A percentile compares a stretch with the other conserved stretches of the same genome.
phyloP scores from a whole-genome alignment of 2,888 invertebrate species.

The Onchidella celtica region DNA sequence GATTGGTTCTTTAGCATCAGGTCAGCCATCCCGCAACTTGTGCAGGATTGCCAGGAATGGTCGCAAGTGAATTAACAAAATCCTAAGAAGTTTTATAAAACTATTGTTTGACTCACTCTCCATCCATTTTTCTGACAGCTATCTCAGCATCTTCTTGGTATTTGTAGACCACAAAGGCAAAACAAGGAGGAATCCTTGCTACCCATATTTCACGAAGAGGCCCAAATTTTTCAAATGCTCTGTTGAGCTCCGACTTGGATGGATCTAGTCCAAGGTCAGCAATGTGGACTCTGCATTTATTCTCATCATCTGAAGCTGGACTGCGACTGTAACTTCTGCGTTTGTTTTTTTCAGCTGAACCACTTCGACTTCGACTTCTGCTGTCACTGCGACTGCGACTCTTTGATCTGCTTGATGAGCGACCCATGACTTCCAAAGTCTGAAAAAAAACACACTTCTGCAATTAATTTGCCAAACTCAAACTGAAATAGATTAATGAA shows the following conservation, averaged over 20 bases:
- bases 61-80: too few relatives aligned
- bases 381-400: slow-evolving; percentile 52
- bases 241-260: slow-evolving; percentile 82
- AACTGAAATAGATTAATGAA: too few relatives aligned
- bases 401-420: slow-evolving; percentile 48
- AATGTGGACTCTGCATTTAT: slow-evolving; percentile 81
- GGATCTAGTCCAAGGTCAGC: slow-evolving; percentile 83
- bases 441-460: slow-evolving; percentile 11
- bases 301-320: slow-evolving; percentile 53
- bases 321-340: slow-evolving; percentile 59
- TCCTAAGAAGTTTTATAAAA: too few relatives aligned
- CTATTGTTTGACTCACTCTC: slow-evolving; percentile 86
- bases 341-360: slow-evolving; percentile 33
- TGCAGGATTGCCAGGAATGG: too few relatives aligned
- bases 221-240: slow-evolving; percentile 83
- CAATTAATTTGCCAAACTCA: too few relatives aligned
- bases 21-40: too few relatives aligned
- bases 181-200: slow-evolving; percentile 84
- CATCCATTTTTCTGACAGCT: slow-evolving; percentile 90
- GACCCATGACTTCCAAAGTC: slow-evolving; percentile 20
- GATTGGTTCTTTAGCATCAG: too few relatives aligned
- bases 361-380: slow-evolving; percentile 54
- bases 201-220: slow-evolving; percentile 83
- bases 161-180: slow-evolving; percentile 84
- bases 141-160: slow-evolving; percentile 85